Conservation (phyloP, 2,797 vertebrate species). For the Tachyglossus aculeatus region DNA sequence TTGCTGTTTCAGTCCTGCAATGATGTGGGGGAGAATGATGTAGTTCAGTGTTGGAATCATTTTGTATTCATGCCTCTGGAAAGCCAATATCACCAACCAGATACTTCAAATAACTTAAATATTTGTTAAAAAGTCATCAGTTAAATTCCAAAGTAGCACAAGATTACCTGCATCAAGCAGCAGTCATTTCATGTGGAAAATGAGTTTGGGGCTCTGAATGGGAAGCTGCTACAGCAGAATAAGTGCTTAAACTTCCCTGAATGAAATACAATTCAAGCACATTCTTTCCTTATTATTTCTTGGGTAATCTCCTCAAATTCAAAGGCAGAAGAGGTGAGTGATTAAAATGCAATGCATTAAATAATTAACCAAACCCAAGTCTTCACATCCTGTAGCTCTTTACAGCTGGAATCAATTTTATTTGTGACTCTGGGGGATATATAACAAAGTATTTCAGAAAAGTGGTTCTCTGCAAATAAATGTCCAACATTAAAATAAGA, state of each 20-base stretch:
- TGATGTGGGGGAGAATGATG: too few species aligned
- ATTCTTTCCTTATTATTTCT: neutral
- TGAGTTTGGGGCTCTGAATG: neutral
- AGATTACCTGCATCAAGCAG: neutral
- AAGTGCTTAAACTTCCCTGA: slow-evolving; percentile 9
- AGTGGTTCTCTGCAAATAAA: neutral
- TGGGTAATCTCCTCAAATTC: neutral
- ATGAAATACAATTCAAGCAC: slow-evolving; percentile 1
- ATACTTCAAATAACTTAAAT: neutral
- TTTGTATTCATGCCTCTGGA: too few species aligned
- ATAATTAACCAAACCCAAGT: neutral
- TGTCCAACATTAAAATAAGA: neutral
- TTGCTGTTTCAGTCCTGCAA: too few species aligned
- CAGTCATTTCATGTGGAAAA: neutral
- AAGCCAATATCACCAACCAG: too few species aligned
- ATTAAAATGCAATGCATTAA: neutral
- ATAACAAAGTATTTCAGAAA: slow-evolving; percentile 3
- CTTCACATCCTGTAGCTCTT: neutral
- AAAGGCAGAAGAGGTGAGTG: neutral
- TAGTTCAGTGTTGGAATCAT: too few species aligned
- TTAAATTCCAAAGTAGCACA: neutral
- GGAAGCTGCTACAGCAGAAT: neutral
- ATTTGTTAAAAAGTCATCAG: neutral
- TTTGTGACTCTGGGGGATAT: neutral
- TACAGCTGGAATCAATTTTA: neutral